A percentile compares a stretch with the other conserved stretches of the same genome.
Evolutionary conservation across 2,888 invertebrate species (phyloP).

Genomic region (Rhimphoctona megacephalus): DNA sequence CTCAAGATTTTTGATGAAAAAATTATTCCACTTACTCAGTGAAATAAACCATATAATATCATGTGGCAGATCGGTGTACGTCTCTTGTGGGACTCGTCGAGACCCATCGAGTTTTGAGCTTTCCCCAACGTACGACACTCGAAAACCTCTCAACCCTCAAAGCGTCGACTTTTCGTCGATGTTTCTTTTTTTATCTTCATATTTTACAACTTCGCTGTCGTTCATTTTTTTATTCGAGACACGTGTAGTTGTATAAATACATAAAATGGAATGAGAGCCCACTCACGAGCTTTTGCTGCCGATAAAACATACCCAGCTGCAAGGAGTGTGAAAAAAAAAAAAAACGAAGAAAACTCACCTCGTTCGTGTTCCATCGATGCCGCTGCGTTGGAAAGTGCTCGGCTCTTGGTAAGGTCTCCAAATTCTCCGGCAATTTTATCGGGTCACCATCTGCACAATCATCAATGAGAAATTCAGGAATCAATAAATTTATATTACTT

Average conservation of each 20-base stretch:
- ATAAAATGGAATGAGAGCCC: slow-evolving; percentile 67
- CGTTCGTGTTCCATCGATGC: slow-evolving; percentile 99
- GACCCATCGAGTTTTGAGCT: slow-evolving; percentile 47
- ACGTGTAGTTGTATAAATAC: slow-evolving; percentile 56
- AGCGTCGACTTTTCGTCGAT: background rate
- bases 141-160: slow-evolving; percentile 10
- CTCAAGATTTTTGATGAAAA: background rate
- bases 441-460: slow-evolving; percentile 92
- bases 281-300: slow-evolving; percentile 66
- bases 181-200: slow-evolving; percentile 20
- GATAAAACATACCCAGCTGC: slow-evolving; percentile 64
- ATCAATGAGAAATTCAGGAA: slow-evolving; percentile 41
- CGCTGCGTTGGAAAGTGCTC: slow-evolving; percentile 97
- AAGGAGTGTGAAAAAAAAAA: slow-evolving; percentile 15
- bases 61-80: background rate
- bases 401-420: slow-evolving; percentile 97
- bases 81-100: slow-evolving; percentile 55
- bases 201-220: slow-evolving; percentile 31
- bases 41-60: slow-evolving; percentile 1
- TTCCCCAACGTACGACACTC: slow-evolving; percentile 49
- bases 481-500: slow-evolving; percentile 30
- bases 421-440: slow-evolving; percentile 96
- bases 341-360: slow-evolving; percentile 88
- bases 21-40: background rate
- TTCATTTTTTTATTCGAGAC: slow-evolving; percentile 14